Evolutionary conservation across 1,140 invertebrate species (phyloP).

Genomic region (Drosophila sulfurigaster): DNA sequence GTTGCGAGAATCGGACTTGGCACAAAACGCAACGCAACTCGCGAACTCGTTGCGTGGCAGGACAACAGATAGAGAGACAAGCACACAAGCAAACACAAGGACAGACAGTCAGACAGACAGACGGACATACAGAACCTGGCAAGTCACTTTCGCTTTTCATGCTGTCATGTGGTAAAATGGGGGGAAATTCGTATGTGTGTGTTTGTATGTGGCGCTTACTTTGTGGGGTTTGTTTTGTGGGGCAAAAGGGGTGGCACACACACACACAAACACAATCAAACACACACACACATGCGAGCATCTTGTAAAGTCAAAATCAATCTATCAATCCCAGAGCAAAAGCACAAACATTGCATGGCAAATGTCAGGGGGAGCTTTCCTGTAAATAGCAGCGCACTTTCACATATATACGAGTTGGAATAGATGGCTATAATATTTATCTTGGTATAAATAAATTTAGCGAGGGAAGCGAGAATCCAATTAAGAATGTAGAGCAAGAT

Average conservation of each 20-base stretch:
- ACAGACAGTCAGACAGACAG: slow-evolving; percentile 8
- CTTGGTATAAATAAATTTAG: not conserved
- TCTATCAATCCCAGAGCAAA: slow-evolving; percentile 63
- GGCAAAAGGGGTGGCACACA: slow-evolving; percentile 52
- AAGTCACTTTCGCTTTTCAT: slow-evolving; percentile 72
- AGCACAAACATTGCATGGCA: slow-evolving; percentile 42
- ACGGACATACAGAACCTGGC: slow-evolving; percentile 25
- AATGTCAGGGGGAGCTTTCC: slow-evolving; percentile 26
- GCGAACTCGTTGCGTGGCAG: slow-evolving; percentile 37
- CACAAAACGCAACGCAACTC: slow-evolving; percentile 26
- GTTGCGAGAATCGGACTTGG: slow-evolving; percentile 22
- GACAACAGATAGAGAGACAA: slow-evolving; percentile 37
- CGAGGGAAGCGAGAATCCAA: too few species aligned
- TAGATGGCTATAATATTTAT: slow-evolving; percentile 12
- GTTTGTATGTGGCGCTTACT: not conserved
- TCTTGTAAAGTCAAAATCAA: slow-evolving; percentile 67
- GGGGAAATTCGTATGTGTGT: not conserved
- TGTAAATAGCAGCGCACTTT: slow-evolving; percentile 2
- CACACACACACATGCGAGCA: slow-evolving; percentile 43
- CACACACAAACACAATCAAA: slow-evolving; percentile 12
- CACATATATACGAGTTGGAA: not conserved
- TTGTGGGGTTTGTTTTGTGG: not conserved
- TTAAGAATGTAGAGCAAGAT: too few species aligned
- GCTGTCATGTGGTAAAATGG: slow-evolving; percentile 36
- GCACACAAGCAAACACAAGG: not conserved